phyloP scores from a whole-genome alignment of 1,140 invertebrate species.

The Scaptomyza pallida region DNA sequence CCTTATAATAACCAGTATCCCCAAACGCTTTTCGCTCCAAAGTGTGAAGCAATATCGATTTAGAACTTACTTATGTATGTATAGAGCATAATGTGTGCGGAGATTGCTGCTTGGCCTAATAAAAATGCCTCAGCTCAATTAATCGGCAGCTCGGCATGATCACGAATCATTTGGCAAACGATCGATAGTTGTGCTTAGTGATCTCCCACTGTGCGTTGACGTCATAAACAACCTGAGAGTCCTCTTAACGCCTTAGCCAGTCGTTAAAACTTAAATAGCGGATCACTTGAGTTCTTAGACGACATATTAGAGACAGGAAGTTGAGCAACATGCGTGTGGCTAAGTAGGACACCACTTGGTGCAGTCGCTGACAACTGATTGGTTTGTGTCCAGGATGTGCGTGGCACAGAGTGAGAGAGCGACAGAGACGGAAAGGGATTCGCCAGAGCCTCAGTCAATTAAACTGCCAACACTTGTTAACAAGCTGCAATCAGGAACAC shows the following conservation, averaged over 20 bases:
- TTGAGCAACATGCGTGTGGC: slow-evolving; percentile 39
- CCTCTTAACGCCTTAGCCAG: slow-evolving; percentile 43
- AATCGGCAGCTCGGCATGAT: slow-evolving; percentile 64
- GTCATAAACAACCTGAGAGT: slow-evolving; percentile 41
- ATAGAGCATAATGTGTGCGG: slow-evolving; percentile 8
- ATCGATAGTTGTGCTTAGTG: slow-evolving; percentile 28
- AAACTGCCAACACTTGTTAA: slow-evolving; percentile 84
- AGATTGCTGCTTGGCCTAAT: slow-evolving; percentile 49
- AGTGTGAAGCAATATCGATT: slow-evolving; percentile 5
- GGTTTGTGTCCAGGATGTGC: slow-evolving; percentile 58
- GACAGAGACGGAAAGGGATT: background rate
- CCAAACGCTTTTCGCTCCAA: background rate
- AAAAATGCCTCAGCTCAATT: slow-evolving; percentile 74
- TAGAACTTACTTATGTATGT: background rate
- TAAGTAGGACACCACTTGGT: slow-evolving; percentile 69
- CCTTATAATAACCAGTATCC: slow-evolving; percentile 4
- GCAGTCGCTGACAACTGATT: slow-evolving; percentile 68
- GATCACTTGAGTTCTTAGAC: background rate
- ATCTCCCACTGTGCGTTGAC: slow-evolving; percentile 47
- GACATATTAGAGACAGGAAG: slow-evolving; percentile 34
- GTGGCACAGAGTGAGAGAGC: slow-evolving; percentile 14
- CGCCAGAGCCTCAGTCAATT: slow-evolving; percentile 66
- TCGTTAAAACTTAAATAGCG: background rate
- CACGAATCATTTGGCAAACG: slow-evolving; percentile 32
- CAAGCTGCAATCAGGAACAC: slow-evolving; percentile 83